Base-by-base conservation (phyloP, 2,113 vertebrate genomes). In the Callithrix jacchus region DNA sequence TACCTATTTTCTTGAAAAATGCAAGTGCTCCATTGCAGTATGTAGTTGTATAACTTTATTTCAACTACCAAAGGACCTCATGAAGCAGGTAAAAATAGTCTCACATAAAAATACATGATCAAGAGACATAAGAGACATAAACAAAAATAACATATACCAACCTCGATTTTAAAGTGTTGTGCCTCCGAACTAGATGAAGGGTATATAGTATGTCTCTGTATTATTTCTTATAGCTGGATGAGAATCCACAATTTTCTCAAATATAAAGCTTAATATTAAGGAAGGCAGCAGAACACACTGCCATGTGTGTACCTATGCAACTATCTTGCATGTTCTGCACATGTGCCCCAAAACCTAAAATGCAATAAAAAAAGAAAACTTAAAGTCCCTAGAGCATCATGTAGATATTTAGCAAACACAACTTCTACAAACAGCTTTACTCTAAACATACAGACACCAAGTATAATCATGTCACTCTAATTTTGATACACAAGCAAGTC, bases 1-100 rank as follows among this genome's bases (percentile, higher is more conserved):
- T 79, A 86, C 18, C 32, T 61, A 4, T 52, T 90, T 92, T 87
- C 35, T 40, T 87, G 6, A 91, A 81, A 91, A 87, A 71, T 74
- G 2, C 2, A 45, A 87, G 13, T 56, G 45, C 4, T 20, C 14
- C 37, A 30, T 45, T 21, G 5, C 0, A 71, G 1, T 71, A n/a
- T 49, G 58, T 82, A 18, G 84, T 70, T 89, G 6, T 18, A 66
- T 25, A 73, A 77, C 5, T 68, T 21, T 73, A 14, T 45, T 77
- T 27, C 21, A 54, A 6, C 5, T 9, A n/a, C 30, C 12, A 70
- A 49, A 81, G 0, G 3, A 66, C 4, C 2, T 25, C 1, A 16
- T 6, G 82, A 68, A 87, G 0, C 37, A 79, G 7, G 74, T 70
- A 2, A 13, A 92, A 89, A 23, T 64, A 30, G 11, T 47, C n/a